Conservation (phyloP, 2,888 invertebrate species). For the Rambutsinella grinnellia region DNA sequence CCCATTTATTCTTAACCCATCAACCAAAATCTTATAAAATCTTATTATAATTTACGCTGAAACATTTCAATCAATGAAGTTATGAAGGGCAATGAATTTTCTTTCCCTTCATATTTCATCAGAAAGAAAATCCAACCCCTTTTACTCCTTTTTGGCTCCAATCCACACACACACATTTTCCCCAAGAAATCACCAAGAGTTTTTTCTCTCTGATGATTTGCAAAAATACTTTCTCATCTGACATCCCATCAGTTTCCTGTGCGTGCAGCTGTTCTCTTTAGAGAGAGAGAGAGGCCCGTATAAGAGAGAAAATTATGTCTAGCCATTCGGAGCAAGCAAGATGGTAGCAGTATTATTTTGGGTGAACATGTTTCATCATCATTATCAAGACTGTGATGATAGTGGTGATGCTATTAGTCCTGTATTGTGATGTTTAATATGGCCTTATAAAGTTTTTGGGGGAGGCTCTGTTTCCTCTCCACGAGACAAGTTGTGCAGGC, state of each 20-base stretch:
- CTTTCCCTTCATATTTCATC: not conserved
- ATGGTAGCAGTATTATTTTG: not conserved
- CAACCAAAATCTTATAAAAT: not conserved
- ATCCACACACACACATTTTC: conserved; percentile 10
- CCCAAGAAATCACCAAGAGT: not conserved
- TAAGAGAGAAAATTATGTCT: not conserved
- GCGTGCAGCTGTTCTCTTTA: no score
- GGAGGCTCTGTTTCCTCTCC: not conserved
- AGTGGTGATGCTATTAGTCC: not conserved
- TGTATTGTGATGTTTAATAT: not conserved
- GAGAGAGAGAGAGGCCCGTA: not conserved
- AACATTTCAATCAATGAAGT: not conserved
- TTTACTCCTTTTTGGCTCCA: conserved; percentile 24
- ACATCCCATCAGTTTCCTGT: not conserved
- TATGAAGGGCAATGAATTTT: not conserved
- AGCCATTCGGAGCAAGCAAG: not conserved
- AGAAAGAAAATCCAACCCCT: not conserved
- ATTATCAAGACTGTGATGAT: not conserved
- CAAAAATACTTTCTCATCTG: not conserved
- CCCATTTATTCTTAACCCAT: no score
- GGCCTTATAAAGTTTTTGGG: not conserved
- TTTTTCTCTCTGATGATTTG: not conserved
- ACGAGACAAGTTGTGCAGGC: not conserved
- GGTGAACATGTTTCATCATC: conserved; percentile 5
- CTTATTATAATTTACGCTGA: not conserved